These are phyloP conservation scores for rat (Rattus norvegicus) DNA, from an alignment of 2,113 vertebrate genomes.

Conservation along the genomic window GRCr8 NC_086020.1:170607501-170608000, in stretches of 20 bases:
- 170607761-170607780: neutral
- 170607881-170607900: constrained; percentile 1
- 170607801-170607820: neutral
- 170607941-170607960: neutral
- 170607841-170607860: neutral
- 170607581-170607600: neutral
- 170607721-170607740: neutral
- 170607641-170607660: constrained; percentile 49
- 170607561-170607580: constrained; percentile 18
- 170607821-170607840: neutral
- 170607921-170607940: neutral
- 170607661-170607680: neutral
- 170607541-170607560: neutral
- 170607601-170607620: neutral
- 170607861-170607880: neutral
- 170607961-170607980: neutral
- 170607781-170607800: neutral
- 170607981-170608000: neutral
- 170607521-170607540: neutral
- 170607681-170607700: neutral
- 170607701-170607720: constrained; percentile 6
- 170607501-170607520: neutral
- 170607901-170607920: neutral
- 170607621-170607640: neutral
- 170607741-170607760: neutral